These are phyloP conservation scores for Botia kubotai DNA, from an alignment of 2,797 vertebrate genomes.

Conservation along the genomic window DNA sequence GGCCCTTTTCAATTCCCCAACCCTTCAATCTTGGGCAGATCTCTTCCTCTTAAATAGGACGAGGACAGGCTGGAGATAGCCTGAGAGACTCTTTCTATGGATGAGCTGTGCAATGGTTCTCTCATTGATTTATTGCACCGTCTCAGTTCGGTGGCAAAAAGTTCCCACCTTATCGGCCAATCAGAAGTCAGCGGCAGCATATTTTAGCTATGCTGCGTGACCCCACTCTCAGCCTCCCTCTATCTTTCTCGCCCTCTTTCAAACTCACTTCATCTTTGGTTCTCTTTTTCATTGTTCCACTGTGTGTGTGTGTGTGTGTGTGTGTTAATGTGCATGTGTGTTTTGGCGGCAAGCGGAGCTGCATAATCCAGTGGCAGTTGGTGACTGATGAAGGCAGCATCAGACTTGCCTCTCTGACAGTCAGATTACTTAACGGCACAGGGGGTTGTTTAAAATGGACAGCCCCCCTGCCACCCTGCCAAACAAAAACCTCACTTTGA, in stretches of 20 bases:
- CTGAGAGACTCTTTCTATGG: constrained; percentile 30
- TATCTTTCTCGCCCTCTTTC: constrained; percentile 9
- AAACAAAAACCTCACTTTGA: constrained; percentile 37
- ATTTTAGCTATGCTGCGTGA: constrained; percentile 28
- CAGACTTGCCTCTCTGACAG: constrained; percentile 62
- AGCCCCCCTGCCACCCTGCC: constrained; percentile 48
- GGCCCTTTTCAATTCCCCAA: constrained; percentile 38
- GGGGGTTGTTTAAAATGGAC: constrained; percentile 48
- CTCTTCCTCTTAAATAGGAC: constrained; percentile 33
- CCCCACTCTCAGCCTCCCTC: constrained; percentile 18
- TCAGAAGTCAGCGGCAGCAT: constrained; percentile 24
- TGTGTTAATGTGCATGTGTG: background rate
- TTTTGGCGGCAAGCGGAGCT: constrained; percentile 34
- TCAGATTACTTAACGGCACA: constrained; percentile 56
- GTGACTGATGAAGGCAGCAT: constrained; percentile 61
- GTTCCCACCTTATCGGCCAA: constrained; percentile 51
- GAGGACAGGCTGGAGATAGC: constrained; percentile 25
- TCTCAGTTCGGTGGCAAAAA: constrained; percentile 27
- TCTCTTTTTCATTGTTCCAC: constrained; percentile 23
- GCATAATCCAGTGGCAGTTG: constrained; percentile 55
- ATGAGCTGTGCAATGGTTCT: constrained; percentile 1
- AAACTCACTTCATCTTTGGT: constrained; percentile 17
- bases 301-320: constrained; percentile 20
- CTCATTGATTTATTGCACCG: constrained; percentile 43
- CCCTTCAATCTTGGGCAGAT: constrained; percentile 27